Base-by-base conservation (phyloP, 2,888 invertebrate genomes). In the Oxyscelio sp. region DNA sequence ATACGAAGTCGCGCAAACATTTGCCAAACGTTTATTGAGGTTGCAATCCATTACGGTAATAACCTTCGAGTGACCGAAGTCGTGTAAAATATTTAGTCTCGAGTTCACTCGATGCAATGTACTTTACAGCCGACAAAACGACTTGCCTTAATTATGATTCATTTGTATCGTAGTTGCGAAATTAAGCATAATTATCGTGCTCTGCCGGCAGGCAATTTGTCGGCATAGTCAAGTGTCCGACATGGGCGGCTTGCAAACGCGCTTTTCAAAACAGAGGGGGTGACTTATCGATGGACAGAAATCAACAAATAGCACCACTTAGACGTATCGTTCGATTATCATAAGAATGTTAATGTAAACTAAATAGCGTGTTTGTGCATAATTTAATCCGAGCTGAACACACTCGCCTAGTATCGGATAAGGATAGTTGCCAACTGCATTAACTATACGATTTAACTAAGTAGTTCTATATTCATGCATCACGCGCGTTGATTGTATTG, bases 281-380 rank as follows among this genome's bases (percentile, higher is more conserved):
- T 9, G 17, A 11, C 21, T 45, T 19, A 45, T 19, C 21, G 45
- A 52, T 45, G 50, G 40, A n/a, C 40, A 50, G 54, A 73, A 74
- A 54, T 59, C 52, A 58, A 74, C 59, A n/a, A n/a, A n/a, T 58
- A 56, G 27, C 43, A 15, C 22, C 34, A 50, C 73, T 66, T 73
- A 43, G 34, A 61, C 43, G 40, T 68, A 74, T 79, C 58, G 38
- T 1, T 54, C 52, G 73, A 52, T 80, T 61, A 81, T 45, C 80
- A 54, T 81, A 74, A 81, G 68, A 81, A 81, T 81, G 65, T 58
- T 80, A 71, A 80, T 80, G 59, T 63, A 48, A 63, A 61, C 65
- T 59, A 66, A 80, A 80, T 73, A 34, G 52, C 66, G 58, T 80
- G 59, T 80, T 73, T 34, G 40, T 59, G 59, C 56, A 73, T 73